phyloP scores from a whole-genome alignment of 2,797 vertebrate genomes.

The Alca torda region DNA sequence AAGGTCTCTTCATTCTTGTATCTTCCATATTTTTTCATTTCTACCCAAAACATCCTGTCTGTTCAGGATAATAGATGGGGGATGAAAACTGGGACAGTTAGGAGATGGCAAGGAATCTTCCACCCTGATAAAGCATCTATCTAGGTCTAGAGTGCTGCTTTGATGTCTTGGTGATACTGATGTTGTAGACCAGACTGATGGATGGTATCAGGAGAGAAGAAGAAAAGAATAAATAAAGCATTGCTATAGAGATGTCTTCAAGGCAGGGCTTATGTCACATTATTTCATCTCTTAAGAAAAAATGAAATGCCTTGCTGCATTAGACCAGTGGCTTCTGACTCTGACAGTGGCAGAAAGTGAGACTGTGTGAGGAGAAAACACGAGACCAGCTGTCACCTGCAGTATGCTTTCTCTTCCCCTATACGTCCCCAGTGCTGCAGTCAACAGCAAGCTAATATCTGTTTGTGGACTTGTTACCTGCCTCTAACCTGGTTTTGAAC shows the following conservation, averaged over 20 bases:
- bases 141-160: background rate
- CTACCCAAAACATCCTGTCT: background rate
- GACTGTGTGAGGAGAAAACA: accelerated
- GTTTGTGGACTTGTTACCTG: background rate
- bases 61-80: background rate
- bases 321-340: background rate
- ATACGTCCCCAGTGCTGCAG: background rate
- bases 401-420: background rate
- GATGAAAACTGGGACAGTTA: background rate
- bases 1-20: background rate
- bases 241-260: background rate
- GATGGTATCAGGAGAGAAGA: background rate
- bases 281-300: background rate
- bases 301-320: background rate
- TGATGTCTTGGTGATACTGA: background rate
- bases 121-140: background rate
- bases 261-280: background rate
- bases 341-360: background rate
- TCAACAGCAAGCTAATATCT: background rate
- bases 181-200: background rate
- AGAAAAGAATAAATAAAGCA: slow-evolving; percentile 17
- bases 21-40: background rate
- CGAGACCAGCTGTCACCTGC: background rate
- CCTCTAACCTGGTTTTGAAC: background rate
- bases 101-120: background rate